Evolutionary conservation across 2,797 vertebrate species (phyloP), one percentile per base, ranked within the genome.

Genomic region (Agapornis canus): DNA sequence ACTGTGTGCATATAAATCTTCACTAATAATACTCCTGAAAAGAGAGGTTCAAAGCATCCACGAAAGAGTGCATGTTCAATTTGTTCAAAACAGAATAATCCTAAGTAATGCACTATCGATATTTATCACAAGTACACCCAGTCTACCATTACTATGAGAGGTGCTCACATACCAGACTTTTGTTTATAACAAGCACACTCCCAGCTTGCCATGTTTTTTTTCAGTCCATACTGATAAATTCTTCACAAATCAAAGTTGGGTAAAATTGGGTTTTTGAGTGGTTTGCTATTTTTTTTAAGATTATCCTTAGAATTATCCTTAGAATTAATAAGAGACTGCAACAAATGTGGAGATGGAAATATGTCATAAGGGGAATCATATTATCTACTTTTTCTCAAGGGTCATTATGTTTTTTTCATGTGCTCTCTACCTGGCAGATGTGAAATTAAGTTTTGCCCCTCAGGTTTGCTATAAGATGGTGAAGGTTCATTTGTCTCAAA

Each of bases 361-460:
- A 77, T 32, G 29, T 69, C 88, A 83, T 13, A 60, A 23, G 2
- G 85, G 42, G 65, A 88, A 84, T 82, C 13, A 14, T 22, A 84
- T 86, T 49, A 90, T 29, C 83, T 75, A 39, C 61, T 45, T 88
- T 90, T 80, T 79, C 80, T 90, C 72, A 69, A 90, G 80, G 65
- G 64, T 86, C 92, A 86, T 95, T 90, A 92, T 61, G 35, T 84
- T 94, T 93, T 89, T 37, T 32, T 92, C 90, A 84, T 26, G 42
- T 59, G 89, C 42, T n/a, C n/a, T 71, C 56, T 59, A 57, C 69
- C 32, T 84, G 54, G 47, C 70, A 90, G 77, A 93, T 19, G 57
- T 31, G 66, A 95, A 96, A 92, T 89, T 95, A 95, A 81, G 86
- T 90, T 75, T 86, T 89, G 54, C 77, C 83, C 63, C 83, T 91